phyloP scores from a whole-genome alignment of 2,888 invertebrate species.

The Andricus curvator region DNA sequence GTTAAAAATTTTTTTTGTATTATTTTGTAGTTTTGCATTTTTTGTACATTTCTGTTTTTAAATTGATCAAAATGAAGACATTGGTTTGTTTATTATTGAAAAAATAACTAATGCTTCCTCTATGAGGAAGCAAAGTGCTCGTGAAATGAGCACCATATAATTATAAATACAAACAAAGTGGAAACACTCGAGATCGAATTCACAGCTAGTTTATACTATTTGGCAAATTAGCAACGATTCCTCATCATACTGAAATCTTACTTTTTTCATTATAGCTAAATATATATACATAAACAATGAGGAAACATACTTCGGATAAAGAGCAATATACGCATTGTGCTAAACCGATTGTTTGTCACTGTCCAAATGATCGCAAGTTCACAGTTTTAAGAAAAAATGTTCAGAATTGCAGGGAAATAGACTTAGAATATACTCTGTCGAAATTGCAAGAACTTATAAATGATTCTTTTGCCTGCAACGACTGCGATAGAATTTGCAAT shows the following conservation, averaged over 20 bases:
- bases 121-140: no score
- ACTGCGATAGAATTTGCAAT: constrained; percentile 56
- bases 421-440: constrained; percentile 54
- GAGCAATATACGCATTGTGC: background rate
- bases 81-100: no score
- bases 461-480: constrained; percentile 60
- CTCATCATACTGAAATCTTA: no score
- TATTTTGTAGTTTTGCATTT: no score
- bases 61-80: no score
- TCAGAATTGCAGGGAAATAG: constrained; percentile 42
- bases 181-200: no score
- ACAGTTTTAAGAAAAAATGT: background rate
- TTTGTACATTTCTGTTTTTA: no score
- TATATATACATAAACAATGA: background rate
- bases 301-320: background rate
- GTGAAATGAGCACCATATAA: no score
- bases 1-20: no score
- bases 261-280: background rate
- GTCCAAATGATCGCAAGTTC: background rate
- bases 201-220: no score
- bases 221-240: background rate
- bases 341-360: background rate
- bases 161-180: no score
- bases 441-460: constrained; percentile 63
- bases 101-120: no score